phyloP scores from a whole-genome alignment of 2,888 invertebrate genomes.

The Phania funesta region DNA sequence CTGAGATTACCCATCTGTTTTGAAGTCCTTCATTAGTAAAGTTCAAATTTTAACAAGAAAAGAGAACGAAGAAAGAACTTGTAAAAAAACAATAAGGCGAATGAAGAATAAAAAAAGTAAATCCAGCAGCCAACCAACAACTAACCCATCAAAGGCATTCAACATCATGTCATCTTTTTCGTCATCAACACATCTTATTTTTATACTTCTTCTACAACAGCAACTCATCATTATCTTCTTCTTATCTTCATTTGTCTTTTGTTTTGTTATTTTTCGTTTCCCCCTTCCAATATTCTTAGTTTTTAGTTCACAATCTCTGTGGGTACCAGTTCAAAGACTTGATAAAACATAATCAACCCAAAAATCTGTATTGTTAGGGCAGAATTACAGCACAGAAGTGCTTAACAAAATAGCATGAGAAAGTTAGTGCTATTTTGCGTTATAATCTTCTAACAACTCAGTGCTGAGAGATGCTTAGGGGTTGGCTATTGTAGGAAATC shows the following conservation, averaged over 20 bases:
- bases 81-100: conserved; percentile 20
- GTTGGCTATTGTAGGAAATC: no score
- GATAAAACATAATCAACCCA: conserved; percentile 60
- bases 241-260: conserved; percentile 50
- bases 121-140: conserved; percentile 25
- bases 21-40: conserved; percentile 61
- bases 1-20: conserved; percentile 49
- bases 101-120: conserved; percentile 28
- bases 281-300: conserved; percentile 2
- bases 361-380: conserved; percentile 29
- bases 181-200: conserved; percentile 63
- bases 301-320: conserved; percentile 43
- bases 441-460: no score
- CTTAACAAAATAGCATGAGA: not conserved
- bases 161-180: conserved; percentile 63
- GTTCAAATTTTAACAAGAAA: conserved; percentile 38
- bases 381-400: not conserved
- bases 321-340: conserved; percentile 26
- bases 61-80: not conserved
- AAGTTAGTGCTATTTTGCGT: no score
- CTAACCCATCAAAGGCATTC: conserved; percentile 60
- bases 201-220: conserved; percentile 21
- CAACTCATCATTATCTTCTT: conserved; percentile 19
- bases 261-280: conserved; percentile 49
- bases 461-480: no score